A percentile compares a stretch with the other conserved stretches of the same genome.
phyloP scores from a whole-genome alignment of 2,113 vertebrate genomes.

The Lepisosteus oculatus region DNA sequence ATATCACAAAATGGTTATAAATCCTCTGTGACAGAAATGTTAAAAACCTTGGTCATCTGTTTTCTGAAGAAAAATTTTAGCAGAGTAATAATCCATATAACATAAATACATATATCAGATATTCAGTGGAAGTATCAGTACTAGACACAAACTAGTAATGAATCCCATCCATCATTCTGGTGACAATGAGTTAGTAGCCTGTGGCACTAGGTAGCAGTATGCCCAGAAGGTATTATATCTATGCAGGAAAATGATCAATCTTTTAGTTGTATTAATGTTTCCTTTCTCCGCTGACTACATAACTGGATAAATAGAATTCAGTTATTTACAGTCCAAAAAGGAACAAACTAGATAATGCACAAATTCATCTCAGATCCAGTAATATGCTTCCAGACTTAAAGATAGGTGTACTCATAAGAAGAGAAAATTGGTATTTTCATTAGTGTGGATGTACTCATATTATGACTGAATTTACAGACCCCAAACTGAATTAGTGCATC shows the following conservation, averaged over 20 bases:
- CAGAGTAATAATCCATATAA: slow-evolving; percentile 48
- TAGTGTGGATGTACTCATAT: not conserved
- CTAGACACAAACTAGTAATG: slow-evolving; percentile 36
- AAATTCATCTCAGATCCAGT: not conserved
- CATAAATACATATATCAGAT: slow-evolving; percentile 45
- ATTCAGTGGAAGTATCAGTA: slow-evolving; percentile 33
- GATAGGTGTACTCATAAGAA: not conserved
- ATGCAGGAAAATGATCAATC: not conserved
- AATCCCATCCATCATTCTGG: slow-evolving; percentile 38
- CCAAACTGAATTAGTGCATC: not conserved
- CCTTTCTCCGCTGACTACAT: not conserved
- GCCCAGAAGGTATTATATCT: slow-evolving; percentile 1
- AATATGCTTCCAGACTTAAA: not conserved
- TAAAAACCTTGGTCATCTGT: not conserved
- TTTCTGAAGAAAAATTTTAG: slow-evolving; percentile 43
- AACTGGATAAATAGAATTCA: not conserved
- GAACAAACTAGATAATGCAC: too few species aligned
- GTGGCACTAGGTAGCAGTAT: slow-evolving; percentile 34
- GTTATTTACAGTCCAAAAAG: too few species aligned
- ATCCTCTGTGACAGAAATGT: slow-evolving; percentile 13
- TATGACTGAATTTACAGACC: not conserved
- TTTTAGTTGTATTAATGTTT: not conserved
- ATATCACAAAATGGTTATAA: slow-evolving; percentile 1
- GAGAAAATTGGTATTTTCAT: not conserved
- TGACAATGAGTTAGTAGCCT: slow-evolving; percentile 20